Percentiles rank a stretch among this genome's conserved stretches.
Evolutionary conservation across 2,797 vertebrate species (phyloP).

Genomic region (Bradypodion pumilum): DNA sequence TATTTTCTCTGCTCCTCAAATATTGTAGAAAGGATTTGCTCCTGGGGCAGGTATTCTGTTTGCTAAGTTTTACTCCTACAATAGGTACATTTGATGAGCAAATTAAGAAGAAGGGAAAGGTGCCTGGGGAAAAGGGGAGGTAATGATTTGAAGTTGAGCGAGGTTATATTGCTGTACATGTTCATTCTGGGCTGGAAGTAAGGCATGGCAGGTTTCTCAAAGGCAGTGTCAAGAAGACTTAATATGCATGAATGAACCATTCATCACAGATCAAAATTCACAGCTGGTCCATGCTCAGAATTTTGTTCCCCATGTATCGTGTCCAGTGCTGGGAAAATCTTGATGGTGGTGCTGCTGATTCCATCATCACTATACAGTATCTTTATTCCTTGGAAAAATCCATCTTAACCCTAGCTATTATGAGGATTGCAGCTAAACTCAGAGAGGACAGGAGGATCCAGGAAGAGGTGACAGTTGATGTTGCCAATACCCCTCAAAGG

Average conservation of each 20-base stretch:
- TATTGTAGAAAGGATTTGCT: slow-evolving; percentile 45
- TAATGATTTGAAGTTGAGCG: slow-evolving; percentile 45
- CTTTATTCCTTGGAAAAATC: too few relatives aligned
- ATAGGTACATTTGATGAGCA: slow-evolving; percentile 49
- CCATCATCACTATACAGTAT: too few relatives aligned
- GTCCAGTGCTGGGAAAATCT: too few relatives aligned
- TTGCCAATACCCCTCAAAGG: not conserved
- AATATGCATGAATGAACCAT: not conserved
- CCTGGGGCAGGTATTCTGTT: slow-evolving; percentile 37
- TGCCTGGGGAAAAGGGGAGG: not conserved
- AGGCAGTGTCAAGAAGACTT: not conserved
- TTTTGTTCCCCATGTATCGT: not conserved
- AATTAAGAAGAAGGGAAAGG: slow-evolving; percentile 15
- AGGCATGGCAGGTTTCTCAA: not conserved
- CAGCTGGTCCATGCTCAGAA: too few relatives aligned
- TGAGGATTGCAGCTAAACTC: too few relatives aligned
- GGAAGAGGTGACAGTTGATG: too few relatives aligned
- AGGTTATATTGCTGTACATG: slow-evolving; percentile 35
- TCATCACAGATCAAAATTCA: not conserved
- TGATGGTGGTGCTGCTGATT: too few relatives aligned
- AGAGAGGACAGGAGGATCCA: too few relatives aligned
- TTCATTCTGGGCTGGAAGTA: slow-evolving; percentile 59
- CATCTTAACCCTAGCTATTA: too few relatives aligned
- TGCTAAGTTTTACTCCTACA: slow-evolving; percentile 25
- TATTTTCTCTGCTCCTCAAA: slow-evolving; percentile 41